Evolutionary conservation across 2,113 vertebrate genomes (phyloP), one percentile per base, ranked within the genome.

Genomic region (Ochotona curzoniae): DNA sequence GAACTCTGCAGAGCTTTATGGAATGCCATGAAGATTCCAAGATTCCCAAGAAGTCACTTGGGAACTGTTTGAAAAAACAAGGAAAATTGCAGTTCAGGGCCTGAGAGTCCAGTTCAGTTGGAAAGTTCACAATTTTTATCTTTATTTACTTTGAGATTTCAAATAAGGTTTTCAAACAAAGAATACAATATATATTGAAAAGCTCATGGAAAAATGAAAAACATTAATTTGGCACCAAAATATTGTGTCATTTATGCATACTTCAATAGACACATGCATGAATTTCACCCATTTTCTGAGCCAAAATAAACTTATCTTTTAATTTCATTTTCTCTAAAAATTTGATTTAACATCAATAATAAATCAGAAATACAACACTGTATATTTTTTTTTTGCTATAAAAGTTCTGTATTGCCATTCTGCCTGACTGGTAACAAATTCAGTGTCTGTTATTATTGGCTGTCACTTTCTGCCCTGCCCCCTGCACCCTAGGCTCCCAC

Each of bases 111-210:
- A 61, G 70, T 80, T 90, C 57, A 23, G 8, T 60, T 63, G 14
- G 66, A 91, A 86, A 79, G 47, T 2, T 28, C 87, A 76, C 3
- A 10, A 20, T 51, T 94, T 91, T 61, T 35, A 64, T 67, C 51
- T 86, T 3, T 51, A 88, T 91, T 76, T 14, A 57, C 38, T 71
- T 76, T 61, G 57, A 4, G 7, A 23, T 86, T 93, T 14, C 44
- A 85, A 74, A 47, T 94, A 83, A 86, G n/a, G 0, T 78, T 86
- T 74, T 57, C 67, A 61, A 71, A 82, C 44, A 57, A 76, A 82
- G 54, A 30, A 3, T 44, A 6, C 38, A 44, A 6, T 44, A 6
- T 44, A 44, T 44, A 44, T 44, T 44, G 38, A 44, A 44, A 44
- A 44, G 3, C 6, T 44, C 38, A 44, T 44, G 38, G 38, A 57